Conservation (phyloP, 2,113 vertebrate genomes). For the Leucoraja erinaceus region DNA sequence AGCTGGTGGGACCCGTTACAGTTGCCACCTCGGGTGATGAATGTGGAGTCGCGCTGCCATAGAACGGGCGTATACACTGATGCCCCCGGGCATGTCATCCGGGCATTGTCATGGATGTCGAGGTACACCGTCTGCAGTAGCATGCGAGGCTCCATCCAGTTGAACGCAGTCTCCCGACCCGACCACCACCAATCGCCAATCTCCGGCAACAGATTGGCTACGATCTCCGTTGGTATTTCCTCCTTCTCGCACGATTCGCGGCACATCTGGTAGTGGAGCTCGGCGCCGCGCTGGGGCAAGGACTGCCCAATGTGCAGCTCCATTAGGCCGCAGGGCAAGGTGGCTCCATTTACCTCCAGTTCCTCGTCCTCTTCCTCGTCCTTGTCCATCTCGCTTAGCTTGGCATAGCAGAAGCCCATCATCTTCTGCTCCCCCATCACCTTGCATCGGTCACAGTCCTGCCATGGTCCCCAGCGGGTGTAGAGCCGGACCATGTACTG, state of each 20-base stretch:
- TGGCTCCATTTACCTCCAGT: not conserved
- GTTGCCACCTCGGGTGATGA: not conserved
- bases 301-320: not conserved
- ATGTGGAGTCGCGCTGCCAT: not conserved
- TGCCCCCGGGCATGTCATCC: not conserved
- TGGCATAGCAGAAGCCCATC: conserved; percentile 45
- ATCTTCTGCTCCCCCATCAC: conserved; percentile 45
- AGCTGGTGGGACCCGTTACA: not conserved
- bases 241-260: not conserved
- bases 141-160: not conserved
- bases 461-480: conserved; percentile 41
- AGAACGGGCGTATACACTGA: not conserved
- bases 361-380: conserved; percentile 36
- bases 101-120: not conserved
- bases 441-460: conserved; percentile 41
- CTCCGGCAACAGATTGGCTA: too few relatives aligned
- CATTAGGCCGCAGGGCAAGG: not conserved
- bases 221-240: too few relatives aligned
- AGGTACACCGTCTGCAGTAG: not conserved
- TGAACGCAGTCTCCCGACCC: too few relatives aligned
- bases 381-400: conserved; percentile 43
- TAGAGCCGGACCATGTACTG: not conserved
- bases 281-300: not conserved
- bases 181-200: too few relatives aligned
- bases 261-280: not conserved